These are phyloP conservation scores for Anthrax anthrax DNA, from an alignment of 2,888 invertebrate genomes.

Conservation along the genomic window DNA sequence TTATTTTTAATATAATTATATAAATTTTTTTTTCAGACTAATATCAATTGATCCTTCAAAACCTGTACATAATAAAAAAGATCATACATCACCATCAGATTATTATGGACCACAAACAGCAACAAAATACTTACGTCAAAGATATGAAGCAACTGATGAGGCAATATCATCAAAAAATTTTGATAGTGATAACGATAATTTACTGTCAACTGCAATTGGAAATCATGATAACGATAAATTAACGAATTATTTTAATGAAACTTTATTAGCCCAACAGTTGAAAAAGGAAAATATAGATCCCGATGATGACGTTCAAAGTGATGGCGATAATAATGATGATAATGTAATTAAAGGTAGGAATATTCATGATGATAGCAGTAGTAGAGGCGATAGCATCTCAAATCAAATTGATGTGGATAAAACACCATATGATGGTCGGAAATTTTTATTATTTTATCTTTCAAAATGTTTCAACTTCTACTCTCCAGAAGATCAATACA, in stretches of 20 bases:
- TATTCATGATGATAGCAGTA: background rate
- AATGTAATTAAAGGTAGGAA: background rate
- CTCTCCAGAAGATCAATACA: constrained; percentile 74
- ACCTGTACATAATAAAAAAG: background rate
- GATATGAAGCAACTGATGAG: background rate
- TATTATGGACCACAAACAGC: background rate
- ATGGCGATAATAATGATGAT: too few relatives aligned
- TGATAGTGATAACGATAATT: background rate
- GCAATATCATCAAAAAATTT: too few relatives aligned
- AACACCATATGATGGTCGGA: constrained; percentile 7
- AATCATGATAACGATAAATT: too few relatives aligned
- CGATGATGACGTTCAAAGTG: too few relatives aligned
- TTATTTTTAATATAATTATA: too few relatives aligned
- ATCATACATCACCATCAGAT: background rate
- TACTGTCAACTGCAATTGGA: too few relatives aligned
- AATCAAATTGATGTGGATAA: constrained; percentile 1
- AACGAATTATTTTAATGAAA: too few relatives aligned
- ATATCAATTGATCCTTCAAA: background rate
- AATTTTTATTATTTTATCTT: constrained; percentile 6
- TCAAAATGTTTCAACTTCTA: constrained; percentile 1
- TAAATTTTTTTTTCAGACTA: too few relatives aligned
- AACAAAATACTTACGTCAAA: background rate
- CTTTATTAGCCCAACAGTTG: too few relatives aligned
- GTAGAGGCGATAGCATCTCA: background rate
- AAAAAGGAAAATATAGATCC: too few relatives aligned